A percentile compares a stretch with the other conserved stretches of the same genome.
Evolutionary conservation across 2,888 invertebrate genomes (phyloP).

Genomic region (Platycheirus rosarum): DNA sequence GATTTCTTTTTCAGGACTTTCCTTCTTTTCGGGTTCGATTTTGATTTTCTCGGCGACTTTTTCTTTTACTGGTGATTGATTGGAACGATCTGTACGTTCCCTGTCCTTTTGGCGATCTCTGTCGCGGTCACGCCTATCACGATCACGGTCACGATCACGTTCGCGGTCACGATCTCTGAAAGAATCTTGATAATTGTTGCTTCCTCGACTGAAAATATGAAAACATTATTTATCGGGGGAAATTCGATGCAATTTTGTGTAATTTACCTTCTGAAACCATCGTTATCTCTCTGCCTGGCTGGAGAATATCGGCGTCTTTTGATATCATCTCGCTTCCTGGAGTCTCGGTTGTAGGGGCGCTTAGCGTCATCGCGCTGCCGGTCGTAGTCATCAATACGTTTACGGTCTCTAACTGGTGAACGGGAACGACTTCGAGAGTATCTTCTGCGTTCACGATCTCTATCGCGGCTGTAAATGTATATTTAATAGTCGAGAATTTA

Average conservation of each 20-base stretch:
- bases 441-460: slow-evolving; percentile 79
- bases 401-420: slow-evolving; percentile 57
- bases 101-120: slow-evolving; percentile 78
- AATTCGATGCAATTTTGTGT: background rate
- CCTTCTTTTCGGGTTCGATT: slow-evolving; percentile 75
- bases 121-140: slow-evolving; percentile 84
- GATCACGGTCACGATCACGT: slow-evolving; percentile 84
- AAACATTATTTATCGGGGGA: background rate
- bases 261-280: slow-evolving; percentile 78
- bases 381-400: slow-evolving; percentile 74
- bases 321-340: slow-evolving; percentile 79
- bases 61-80: slow-evolving; percentile 75
- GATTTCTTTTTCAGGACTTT: slow-evolving; percentile 83
- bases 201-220: slow-evolving; percentile 43
- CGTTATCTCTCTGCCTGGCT: slow-evolving; percentile 78
- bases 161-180: slow-evolving; percentile 81
- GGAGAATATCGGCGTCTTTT: slow-evolving; percentile 80
- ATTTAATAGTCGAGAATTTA: slow-evolving; percentile 9
- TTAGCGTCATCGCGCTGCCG: slow-evolving; percentile 77
- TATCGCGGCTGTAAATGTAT: slow-evolving; percentile 75
- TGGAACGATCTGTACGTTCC: slow-evolving; percentile 67
- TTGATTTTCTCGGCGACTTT: slow-evolving; percentile 77
- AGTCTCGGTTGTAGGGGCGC: slow-evolving; percentile 67
- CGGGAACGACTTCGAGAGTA: slow-evolving; percentile 76
- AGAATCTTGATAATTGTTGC: slow-evolving; percentile 76